phyloP scores from a whole-genome alignment of 2,888 invertebrate species.

The Neoascia interrupta region DNA sequence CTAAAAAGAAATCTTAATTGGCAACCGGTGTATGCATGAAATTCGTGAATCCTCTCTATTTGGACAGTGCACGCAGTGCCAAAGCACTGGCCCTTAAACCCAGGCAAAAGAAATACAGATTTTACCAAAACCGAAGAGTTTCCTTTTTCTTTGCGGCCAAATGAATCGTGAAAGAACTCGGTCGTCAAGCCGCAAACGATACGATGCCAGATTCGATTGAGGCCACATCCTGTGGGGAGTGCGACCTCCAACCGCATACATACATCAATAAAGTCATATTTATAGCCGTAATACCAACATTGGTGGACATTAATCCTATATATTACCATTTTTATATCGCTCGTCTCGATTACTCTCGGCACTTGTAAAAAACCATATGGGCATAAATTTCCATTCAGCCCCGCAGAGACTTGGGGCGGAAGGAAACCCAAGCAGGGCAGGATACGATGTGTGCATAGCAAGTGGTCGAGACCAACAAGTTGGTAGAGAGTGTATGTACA shows the following conservation, averaged over 20 bases:
- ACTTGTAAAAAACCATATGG: constrained; percentile 66
- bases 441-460: constrained; percentile 29
- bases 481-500: not conserved
- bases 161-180: constrained; percentile 40
- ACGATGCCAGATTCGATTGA: not conserved
- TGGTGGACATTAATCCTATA: constrained; percentile 64
- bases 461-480: not conserved
- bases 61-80: constrained; percentile 60
- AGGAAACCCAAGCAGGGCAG: constrained; percentile 41
- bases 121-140: constrained; percentile 23
- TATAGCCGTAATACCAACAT: constrained; percentile 63
- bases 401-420: constrained; percentile 13
- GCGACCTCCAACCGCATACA: constrained; percentile 24
- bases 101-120: no score
- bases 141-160: constrained; percentile 1
- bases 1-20: constrained; percentile 69
- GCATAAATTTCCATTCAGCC: constrained; percentile 56
- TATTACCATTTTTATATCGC: constrained; percentile 69
- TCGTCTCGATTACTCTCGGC: constrained; percentile 68
- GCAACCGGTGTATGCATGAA: constrained; percentile 64
- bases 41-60: constrained; percentile 60
- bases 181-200: not conserved
- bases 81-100: no score
- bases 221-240: constrained; percentile 34
- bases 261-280: constrained; percentile 65